These are phyloP conservation scores for Agrilus mali DNA, from an alignment of 2,888 invertebrate species.

Conservation along the genomic window DNA sequence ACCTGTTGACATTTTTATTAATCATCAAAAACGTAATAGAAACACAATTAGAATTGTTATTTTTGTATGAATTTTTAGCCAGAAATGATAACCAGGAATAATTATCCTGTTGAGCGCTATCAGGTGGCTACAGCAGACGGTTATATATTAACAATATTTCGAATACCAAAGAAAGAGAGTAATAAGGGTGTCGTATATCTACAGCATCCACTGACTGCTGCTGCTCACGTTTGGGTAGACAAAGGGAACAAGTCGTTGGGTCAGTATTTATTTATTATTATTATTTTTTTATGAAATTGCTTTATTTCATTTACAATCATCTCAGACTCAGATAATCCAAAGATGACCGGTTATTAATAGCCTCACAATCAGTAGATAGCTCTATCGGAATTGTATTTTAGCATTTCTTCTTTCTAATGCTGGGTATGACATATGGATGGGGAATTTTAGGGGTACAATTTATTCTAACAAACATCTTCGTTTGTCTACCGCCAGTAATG, in stretches of 20 bases:
- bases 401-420: constrained; percentile 4
- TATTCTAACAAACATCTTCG: constrained; percentile 3
- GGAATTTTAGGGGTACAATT: constrained; percentile 4
- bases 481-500: background rate
- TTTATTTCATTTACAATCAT: background rate
- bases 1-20: too few relatives aligned
- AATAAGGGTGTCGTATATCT: constrained; percentile 4
- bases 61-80: constrained; percentile 1
- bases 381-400: background rate
- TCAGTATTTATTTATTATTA: background rate
- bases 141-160: constrained; percentile 1
- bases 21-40: too few relatives aligned
- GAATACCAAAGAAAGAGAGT: constrained; percentile 1
- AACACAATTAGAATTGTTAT: too few relatives aligned
- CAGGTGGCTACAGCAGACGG: background rate
- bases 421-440: constrained; percentile 5
- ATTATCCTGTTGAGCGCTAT: constrained; percentile 1
- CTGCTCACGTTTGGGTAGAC: background rate
- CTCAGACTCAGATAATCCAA: background rate
- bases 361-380: background rate
- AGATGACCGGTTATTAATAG: background rate
- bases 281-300: background rate
- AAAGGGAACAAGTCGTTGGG: constrained; percentile 2
- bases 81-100: constrained; percentile 3
- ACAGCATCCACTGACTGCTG: background rate